Conservation (phyloP, 2,797 vertebrate genomes). For the Darevskia mixta region DNA sequence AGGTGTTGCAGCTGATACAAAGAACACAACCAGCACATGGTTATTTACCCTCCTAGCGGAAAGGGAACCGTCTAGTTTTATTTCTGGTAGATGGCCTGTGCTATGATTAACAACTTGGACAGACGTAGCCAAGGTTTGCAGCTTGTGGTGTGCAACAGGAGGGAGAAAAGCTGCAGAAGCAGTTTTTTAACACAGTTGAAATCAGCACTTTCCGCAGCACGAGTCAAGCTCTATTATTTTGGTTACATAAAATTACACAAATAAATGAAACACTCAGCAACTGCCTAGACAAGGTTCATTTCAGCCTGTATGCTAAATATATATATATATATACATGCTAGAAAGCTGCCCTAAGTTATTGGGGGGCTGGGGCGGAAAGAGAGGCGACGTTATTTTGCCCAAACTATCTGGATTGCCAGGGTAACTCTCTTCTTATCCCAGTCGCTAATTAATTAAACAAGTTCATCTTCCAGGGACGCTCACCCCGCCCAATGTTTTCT, state of each 20-base stretch:
- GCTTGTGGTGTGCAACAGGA: slow-evolving; percentile 47
- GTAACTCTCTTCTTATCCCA: not conserved
- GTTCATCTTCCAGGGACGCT: not conserved
- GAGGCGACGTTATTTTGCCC: no score
- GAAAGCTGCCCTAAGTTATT: not conserved
- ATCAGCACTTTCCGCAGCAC: slow-evolving; percentile 65
- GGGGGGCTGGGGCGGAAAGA: not conserved
- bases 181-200: slow-evolving; percentile 50
- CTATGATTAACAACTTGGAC: not conserved
- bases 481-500: not conserved
- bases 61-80: not conserved
- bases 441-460: not conserved
- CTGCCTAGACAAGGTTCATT: slow-evolving; percentile 52
- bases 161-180: slow-evolving; percentile 64
- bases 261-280: slow-evolving; percentile 67
- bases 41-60: not conserved
- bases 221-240: slow-evolving; percentile 71
- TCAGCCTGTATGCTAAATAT: slow-evolving; percentile 27
- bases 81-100: not conserved
- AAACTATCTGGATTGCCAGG: not conserved
- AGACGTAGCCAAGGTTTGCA: slow-evolving; percentile 19
- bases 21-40: not conserved
- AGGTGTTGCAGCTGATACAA: not conserved
- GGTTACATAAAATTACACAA: slow-evolving; percentile 63
- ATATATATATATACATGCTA: not conserved